These are phyloP conservation scores for Sarcophaga carnaria DNA, from an alignment of 2,888 invertebrate genomes.

Conservation along the genomic window DNA sequence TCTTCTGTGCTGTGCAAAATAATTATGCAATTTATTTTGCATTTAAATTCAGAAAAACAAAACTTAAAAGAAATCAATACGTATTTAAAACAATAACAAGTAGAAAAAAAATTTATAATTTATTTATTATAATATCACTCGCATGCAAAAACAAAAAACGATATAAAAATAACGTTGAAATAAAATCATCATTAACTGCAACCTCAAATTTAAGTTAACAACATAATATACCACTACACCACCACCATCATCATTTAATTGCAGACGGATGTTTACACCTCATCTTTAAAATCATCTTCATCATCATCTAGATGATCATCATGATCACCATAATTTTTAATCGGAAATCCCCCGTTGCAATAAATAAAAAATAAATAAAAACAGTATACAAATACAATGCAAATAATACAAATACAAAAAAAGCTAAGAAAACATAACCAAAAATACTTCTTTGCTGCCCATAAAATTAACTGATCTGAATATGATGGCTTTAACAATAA, in stretches of 20 bases:
- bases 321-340: neutral
- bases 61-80: conserved; percentile 41
- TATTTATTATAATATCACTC: neutral
- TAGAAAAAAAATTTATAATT: conserved; percentile 32
- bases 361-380: neutral
- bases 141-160: conserved; percentile 7
- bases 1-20: conserved; percentile 34
- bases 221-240: neutral
- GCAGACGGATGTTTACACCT: conserved; percentile 6
- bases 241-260: neutral
- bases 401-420: too few species aligned
- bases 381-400: neutral
- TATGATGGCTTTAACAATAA: too few species aligned
- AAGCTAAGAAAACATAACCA: too few species aligned
- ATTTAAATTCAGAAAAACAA: conserved; percentile 22
- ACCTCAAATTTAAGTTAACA: conserved; percentile 56
- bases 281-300: conserved; percentile 17
- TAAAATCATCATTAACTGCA: conserved; percentile 45
- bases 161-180: neutral
- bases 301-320: neutral
- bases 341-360: neutral
- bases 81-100: neutral
- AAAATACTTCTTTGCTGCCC: too few species aligned
- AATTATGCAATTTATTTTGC: conserved; percentile 63
- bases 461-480: too few species aligned